Evolutionary conservation across 2,888 invertebrate genomes (phyloP), one percentile per base, ranked within the genome.

Genomic region (Xylocampa areola): DNA sequence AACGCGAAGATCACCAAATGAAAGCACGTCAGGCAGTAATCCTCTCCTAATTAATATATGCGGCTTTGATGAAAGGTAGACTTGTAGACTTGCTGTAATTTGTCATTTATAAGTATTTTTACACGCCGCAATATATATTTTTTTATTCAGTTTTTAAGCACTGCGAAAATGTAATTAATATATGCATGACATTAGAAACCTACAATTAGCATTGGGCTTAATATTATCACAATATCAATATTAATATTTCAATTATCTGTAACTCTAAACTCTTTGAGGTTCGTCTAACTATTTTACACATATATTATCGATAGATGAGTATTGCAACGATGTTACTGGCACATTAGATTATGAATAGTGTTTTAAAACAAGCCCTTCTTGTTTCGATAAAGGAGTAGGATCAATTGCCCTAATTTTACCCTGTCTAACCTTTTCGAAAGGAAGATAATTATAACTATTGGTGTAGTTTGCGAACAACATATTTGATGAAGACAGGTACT

Each of bases 1-100:
- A 52, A 33, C 16, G n/a, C 17, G 45, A 71, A 78, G 73, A 76
- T 80, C 73, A 77, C 69, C 69, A 60, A 75, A 77, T 78, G 68
- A 79, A 68, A 78, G 68, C 74, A 80, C 76, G 77, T 79, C 80
- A 73, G 73, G 67, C 72, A 63, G 55, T 82, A 80, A 84, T 81
- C 73, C 74, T 48, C 44, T 45, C 62, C 68, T 84, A 81, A 84
- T 84, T 81, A 82, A 81, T 82, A 74, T 76, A 81, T 77, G 72
- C 73, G 73, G 62, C 45, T 68, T 72, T 60, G 50, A 58, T 65
- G 68, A 74, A 75, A 73, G 67, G 67, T 75, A 73, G 59, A 59
- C 69, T 73, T 67, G 61, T 63, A 69, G 74, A 74, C 78, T 74
- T 71, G 66, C 74, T 77, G 67, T 77, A 72, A 79, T 70, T 65